A percentile compares a stretch with the other conserved stretches of the same genome.
Conservation (phyloP, 2,888 invertebrate species). For the Urechis unicinctus region DNA sequence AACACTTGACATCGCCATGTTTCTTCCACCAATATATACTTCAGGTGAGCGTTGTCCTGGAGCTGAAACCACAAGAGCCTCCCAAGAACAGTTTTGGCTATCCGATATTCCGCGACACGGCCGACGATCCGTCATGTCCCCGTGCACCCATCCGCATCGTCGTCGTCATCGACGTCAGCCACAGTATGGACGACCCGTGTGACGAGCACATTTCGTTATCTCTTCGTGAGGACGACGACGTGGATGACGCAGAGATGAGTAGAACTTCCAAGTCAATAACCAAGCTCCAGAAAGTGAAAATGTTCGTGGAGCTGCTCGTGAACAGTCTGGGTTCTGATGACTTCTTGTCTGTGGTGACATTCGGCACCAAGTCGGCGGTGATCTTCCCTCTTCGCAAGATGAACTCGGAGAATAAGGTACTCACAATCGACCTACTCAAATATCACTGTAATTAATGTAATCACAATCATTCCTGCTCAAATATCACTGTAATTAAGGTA, state of each 20-base stretch:
- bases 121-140: slow-evolving; percentile 8
- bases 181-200: slow-evolving; percentile 33
- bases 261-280: too few relatives aligned
- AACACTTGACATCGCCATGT: too few relatives aligned
- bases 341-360: slow-evolving; percentile 32
- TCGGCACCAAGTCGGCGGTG: slow-evolving; percentile 31
- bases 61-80: slow-evolving; percentile 26
- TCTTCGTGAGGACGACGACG: neutral
- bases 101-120: slow-evolving; percentile 19
- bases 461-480: too few relatives aligned
- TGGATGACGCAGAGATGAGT: neutral
- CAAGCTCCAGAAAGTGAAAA: slow-evolving; percentile 8
- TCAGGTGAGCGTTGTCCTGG: slow-evolving; percentile 30
- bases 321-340: slow-evolving; percentile 31
- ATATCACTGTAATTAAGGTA: too few relatives aligned
- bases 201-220: slow-evolving; percentile 23
- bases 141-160: slow-evolving; percentile 32
- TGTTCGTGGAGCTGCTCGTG: slow-evolving; percentile 30
- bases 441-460: too few relatives aligned
- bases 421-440: too few relatives aligned
- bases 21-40: neutral
- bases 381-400: slow-evolving; percentile 32
- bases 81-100: slow-evolving; percentile 3
- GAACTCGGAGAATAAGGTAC: slow-evolving; percentile 28
- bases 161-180: slow-evolving; percentile 39